Conservation (phyloP, 1,140 invertebrate species). For the Plutomurus gul region DNA sequence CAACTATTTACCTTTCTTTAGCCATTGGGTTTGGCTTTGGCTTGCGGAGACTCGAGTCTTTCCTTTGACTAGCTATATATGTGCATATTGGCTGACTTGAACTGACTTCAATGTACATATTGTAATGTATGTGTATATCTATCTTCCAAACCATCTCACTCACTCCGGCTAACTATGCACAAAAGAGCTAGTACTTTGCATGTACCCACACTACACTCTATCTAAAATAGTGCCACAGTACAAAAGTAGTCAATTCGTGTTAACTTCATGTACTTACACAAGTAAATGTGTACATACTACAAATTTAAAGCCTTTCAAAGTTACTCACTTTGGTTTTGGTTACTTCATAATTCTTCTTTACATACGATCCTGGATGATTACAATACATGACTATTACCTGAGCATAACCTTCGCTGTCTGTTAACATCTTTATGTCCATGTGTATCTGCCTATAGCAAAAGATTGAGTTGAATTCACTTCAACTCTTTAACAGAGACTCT, state of each 20-base stretch:
- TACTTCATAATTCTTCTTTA: constrained; percentile 8
- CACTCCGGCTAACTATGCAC: no score
- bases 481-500: no score
- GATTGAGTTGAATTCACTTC: neutral
- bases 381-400: constrained; percentile 17
- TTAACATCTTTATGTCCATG: constrained; percentile 21
- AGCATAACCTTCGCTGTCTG: constrained; percentile 13
- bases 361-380: constrained; percentile 1
- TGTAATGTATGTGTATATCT: constrained; percentile 13
- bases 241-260: no score
- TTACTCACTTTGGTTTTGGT: neutral
- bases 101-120: constrained; percentile 13
- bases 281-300: no score
- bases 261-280: no score
- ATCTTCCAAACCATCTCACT: neutral
- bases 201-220: no score
- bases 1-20: constrained; percentile 31
- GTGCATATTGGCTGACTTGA: constrained; percentile 1
- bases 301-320: no score
- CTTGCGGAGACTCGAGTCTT: constrained; percentile 8
- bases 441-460: neutral
- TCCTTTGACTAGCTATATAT: constrained; percentile 24
- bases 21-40: neutral
- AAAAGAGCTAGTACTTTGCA: no score
- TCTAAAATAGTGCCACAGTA: no score